phyloP scores from a whole-genome alignment of 2,797 vertebrate genomes.

The Syndactyla subalaris region DNA sequence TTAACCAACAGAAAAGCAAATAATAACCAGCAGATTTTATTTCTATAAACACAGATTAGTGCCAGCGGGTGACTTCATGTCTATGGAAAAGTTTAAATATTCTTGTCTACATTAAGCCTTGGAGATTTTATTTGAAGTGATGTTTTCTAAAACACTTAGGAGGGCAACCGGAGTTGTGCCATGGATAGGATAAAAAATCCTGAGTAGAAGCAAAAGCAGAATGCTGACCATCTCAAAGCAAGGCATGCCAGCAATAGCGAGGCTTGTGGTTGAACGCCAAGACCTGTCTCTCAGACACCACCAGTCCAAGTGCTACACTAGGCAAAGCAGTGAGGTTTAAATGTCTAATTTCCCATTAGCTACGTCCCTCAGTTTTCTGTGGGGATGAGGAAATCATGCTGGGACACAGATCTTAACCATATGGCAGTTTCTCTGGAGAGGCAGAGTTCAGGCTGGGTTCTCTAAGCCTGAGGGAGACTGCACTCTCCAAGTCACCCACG shows the following conservation, averaged over 20 bases:
- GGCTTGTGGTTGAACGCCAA: neutral
- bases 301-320: neutral
- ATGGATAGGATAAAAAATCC: neutral
- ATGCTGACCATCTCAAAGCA: neutral
- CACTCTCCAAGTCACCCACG: neutral
- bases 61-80: slow-evolving; percentile 70
- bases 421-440: neutral
- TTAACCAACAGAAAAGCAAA: slow-evolving; percentile 35
- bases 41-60: slow-evolving; percentile 59
- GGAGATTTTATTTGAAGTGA: slow-evolving; percentile 53
- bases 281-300: neutral
- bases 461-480: neutral
- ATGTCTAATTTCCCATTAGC: neutral
- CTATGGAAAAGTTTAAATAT: slow-evolving; percentile 72
- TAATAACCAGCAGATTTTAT: slow-evolving; percentile 51
- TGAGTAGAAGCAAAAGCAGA: neutral
- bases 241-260: neutral
- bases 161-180: slow-evolving; percentile 40
- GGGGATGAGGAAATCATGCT: neutral
- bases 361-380: neutral
- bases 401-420: neutral
- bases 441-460: neutral
- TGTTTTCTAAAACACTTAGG: slow-evolving; percentile 65
- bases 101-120: slow-evolving; percentile 60
- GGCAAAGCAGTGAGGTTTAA: neutral